A percentile compares a stretch with the other conserved stretches of the same genome.
phyloP scores from a whole-genome alignment of 1,140 invertebrate species.

The Pristionchus pacificus region DNA sequence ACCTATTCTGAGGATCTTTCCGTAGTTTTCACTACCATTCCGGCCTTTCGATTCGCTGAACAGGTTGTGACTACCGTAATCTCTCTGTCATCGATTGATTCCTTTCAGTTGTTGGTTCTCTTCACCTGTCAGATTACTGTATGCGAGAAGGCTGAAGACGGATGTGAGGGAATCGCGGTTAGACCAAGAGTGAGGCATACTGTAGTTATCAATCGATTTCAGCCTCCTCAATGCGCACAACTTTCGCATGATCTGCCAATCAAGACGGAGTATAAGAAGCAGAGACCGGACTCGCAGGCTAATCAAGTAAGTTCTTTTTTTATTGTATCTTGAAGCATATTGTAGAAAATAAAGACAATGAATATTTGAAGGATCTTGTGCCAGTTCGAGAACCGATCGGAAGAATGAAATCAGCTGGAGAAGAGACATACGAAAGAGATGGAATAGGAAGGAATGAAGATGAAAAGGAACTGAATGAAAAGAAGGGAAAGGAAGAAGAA shows the following conservation, averaged over 20 bases:
- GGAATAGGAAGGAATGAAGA: no score
- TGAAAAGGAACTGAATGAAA: no score
- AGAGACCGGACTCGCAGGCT: no score
- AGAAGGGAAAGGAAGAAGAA: no score
- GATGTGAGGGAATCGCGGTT: slow-evolving; percentile 36
- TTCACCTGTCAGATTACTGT: slow-evolving; percentile 37
- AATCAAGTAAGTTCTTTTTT: no score
- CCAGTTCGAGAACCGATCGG: no score
- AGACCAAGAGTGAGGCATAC: neutral
- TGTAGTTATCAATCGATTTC: neutral
- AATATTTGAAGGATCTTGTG: no score
- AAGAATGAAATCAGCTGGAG: no score
- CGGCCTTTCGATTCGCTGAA: slow-evolving; percentile 34
- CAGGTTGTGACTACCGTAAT: slow-evolving; percentile 10
- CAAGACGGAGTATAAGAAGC: neutral
- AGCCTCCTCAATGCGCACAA: neutral
- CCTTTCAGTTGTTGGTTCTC: slow-evolving; percentile 28
- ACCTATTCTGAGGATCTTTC: slow-evolving; percentile 9
- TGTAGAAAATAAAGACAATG: no score
- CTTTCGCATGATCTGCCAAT: neutral
- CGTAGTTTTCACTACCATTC: slow-evolving; percentile 22
- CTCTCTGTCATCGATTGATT: neutral
- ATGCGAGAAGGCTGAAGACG: slow-evolving; percentile 29
- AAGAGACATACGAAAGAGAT: no score
- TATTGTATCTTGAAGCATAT: no score